Percentiles rank a stretch among this genome's conserved stretches.
These are phyloP conservation scores for Melanotaenia pygmaea DNA, from an alignment of 2,797 vertebrate species.

Conservation along the genomic window DNA sequence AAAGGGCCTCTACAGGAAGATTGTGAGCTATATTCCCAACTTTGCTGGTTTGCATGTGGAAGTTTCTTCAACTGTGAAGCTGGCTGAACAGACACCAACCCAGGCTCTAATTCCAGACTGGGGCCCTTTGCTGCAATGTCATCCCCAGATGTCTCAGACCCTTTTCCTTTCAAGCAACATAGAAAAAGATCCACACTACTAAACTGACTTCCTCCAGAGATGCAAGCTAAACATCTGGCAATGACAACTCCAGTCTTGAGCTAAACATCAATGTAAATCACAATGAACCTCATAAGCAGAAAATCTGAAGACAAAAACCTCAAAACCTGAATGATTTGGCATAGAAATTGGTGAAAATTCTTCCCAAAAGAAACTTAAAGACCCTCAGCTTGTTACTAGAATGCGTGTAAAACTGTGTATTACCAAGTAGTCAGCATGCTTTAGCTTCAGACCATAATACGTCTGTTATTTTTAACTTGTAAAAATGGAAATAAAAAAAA, in stretches of 20 bases:
- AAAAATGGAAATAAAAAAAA: not conserved
- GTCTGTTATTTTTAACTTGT: not conserved
- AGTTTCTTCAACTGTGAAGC: not conserved
- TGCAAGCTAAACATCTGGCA: not conserved
- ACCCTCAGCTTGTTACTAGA: not conserved
- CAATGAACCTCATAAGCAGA: not conserved
- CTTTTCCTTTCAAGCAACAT: too few species aligned
- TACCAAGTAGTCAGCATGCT: not conserved
- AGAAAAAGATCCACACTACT: too few species aligned
- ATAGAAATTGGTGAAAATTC: too few species aligned
- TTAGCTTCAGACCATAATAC: not conserved
- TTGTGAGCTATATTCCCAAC: not conserved
- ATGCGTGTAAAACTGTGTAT: not conserved
- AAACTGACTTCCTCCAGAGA: not conserved
- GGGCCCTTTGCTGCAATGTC: not conserved
- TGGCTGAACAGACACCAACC: not conserved
- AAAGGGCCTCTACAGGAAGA: not conserved
- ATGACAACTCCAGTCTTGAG: too few species aligned
- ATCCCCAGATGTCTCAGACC: not conserved
- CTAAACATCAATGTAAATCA: not conserved
- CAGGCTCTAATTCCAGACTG: not conserved
- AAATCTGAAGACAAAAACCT: too few species aligned
- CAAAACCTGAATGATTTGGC: too few species aligned
- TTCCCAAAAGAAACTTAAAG: not conserved
- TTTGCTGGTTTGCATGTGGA: not conserved